A percentile compares a stretch with the other conserved stretches of the same genome.
Evolutionary conservation across 1,140 invertebrate species (phyloP).

Genomic region (Rhynchophorus ferrugineus): DNA sequence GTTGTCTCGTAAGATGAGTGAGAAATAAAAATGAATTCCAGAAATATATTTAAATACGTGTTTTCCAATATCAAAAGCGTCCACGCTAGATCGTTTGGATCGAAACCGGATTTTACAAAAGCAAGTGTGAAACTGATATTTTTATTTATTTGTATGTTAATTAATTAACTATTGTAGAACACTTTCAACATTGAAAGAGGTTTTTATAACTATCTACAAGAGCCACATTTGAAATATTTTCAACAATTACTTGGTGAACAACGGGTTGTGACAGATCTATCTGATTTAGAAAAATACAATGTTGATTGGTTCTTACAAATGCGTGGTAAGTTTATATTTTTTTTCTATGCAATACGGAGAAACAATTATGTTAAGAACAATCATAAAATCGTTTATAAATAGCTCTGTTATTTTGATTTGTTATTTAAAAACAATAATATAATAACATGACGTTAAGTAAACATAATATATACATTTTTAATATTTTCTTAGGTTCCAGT

Average conservation of each 20-base stretch:
- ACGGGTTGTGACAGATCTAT: conserved; percentile 62
- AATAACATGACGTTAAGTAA: too few relatives aligned
- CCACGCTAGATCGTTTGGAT: too few relatives aligned
- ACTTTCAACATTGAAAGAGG: conserved; percentile 43
- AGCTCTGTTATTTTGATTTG: conserved; percentile 3
- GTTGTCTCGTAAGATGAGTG: too few relatives aligned
- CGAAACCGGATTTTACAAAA: conserved; percentile 33
- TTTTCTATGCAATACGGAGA: neutral
- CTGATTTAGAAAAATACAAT: conserved; percentile 80
- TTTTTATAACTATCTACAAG: conserved; percentile 41
- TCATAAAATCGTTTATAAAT: neutral
- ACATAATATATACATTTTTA: too few relatives aligned
- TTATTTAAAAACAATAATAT: conserved; percentile 2
- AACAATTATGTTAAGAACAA: neutral
- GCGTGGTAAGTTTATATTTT: conserved; percentile 55
- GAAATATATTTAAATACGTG: too few relatives aligned
- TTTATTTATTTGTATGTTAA: conserved; percentile 1
- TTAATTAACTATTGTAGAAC: conserved; percentile 36
- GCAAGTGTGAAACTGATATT: conserved; percentile 17
- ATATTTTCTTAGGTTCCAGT: conserved; percentile 59
- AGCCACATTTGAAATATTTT: conserved; percentile 67
- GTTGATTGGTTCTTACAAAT: conserved; percentile 86
- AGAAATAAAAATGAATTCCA: too few relatives aligned
- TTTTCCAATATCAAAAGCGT: too few relatives aligned
- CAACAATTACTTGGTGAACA: conserved; percentile 57